Base-by-base conservation (phyloP, 2,888 invertebrate species). In the Netelia virgata region DNA sequence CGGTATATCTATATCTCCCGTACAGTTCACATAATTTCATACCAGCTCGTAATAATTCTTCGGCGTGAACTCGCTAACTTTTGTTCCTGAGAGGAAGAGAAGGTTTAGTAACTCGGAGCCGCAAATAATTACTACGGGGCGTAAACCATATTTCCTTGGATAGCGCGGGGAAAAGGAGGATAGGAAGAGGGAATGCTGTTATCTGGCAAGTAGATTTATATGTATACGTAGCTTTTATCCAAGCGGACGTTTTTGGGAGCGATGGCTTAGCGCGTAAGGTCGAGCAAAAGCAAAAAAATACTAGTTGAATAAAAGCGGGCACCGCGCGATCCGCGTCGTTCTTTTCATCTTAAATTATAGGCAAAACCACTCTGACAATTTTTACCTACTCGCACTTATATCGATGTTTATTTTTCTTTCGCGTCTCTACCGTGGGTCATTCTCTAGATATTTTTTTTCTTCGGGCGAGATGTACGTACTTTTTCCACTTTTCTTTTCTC, bases 101-200 rank as follows among this genome's bases (percentile, higher is more conserved):
- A 68, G 36, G 28, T 59, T 68, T 20, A 28, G 11, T 28, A 59
- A 23, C 23, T 14, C 18, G 50, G 68, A 69, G 43, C 63, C 57
- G 63, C 70, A 69, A 75, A 79, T 83, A 79, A 79, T 70, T 64
- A 75, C 70, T 50, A 70, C 50, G 50, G 16, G 57, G 36, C 36
- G 5, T 57, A 50, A 10, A 23, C 43, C 28, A 20, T n/a, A 63
- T 53, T 10, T 8, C 41, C 14, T 23, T 8, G 61, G 41, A 47
- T 6, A 41, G 69, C 28, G 61, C 3, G 20, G 18, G 5, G 5
- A 3, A 47, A 47, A 47, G 47, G 47, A 5, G 5, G 47, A 47
- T 47, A 14, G 47, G 14, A 47, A 14, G 14, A 47, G 47, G 0
- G 10, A 14, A 47, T 10, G 14, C 11, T 10, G 47, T 14, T 47